phyloP scores from a whole-genome alignment of 23 tunicate genomes.

The Botrylloides violaceus region DNA sequence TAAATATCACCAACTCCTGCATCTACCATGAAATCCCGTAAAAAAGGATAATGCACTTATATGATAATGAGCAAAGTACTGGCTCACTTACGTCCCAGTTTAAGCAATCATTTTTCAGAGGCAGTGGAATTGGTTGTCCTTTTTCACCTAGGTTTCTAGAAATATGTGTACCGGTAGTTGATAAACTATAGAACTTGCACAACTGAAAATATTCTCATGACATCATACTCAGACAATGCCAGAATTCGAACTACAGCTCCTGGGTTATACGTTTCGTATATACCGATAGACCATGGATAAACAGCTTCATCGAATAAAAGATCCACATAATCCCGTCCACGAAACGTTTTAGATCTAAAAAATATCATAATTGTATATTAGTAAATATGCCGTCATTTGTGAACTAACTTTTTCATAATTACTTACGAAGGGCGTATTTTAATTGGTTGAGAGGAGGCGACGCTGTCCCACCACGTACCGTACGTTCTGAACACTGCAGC shows the following conservation, averaged over 20 bases:
- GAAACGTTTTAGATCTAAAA: slow-evolving; percentile 27
- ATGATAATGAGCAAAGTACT: neutral
- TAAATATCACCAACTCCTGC: too few species aligned
- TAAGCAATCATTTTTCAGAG: neutral
- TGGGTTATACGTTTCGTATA: slow-evolving; percentile 89
- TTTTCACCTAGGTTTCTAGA: neutral
- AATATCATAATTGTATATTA: neutral
- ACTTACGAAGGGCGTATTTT: neutral
- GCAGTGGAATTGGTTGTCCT: neutral
- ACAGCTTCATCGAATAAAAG: slow-evolving; percentile 74
- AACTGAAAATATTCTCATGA: neutral
- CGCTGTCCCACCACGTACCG: slow-evolving; percentile 78
- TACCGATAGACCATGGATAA: slow-evolving; percentile 88
- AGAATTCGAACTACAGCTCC: slow-evolving; percentile 84
- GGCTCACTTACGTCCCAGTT: neutral
- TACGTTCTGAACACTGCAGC: slow-evolving; percentile 89
- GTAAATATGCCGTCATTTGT: too few species aligned
- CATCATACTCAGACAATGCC: slow-evolving; percentile 31
- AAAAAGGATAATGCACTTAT: neutral
- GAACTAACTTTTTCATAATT: too few species aligned
- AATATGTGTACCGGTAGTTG: too few species aligned
- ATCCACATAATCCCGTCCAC: slow-evolving; percentile 83
- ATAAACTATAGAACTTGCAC: neutral
- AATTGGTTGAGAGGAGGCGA: neutral
- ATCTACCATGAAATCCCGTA: neutral